Evolutionary conservation across 2,113 vertebrate genomes (phyloP).

Genomic region (Trogon surrucura): DNA sequence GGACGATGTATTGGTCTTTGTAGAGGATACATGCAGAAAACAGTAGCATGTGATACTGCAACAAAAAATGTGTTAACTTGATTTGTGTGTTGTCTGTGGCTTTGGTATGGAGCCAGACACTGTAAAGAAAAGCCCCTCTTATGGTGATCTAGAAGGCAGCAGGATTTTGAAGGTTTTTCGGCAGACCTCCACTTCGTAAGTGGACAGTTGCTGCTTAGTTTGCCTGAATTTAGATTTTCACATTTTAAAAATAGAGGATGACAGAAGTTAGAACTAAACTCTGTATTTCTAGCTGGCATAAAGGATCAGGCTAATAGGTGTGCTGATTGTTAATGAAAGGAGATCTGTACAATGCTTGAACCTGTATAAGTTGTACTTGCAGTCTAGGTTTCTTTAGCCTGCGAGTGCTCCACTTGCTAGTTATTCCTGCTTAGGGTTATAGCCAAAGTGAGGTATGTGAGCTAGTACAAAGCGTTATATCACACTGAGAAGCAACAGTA

Average conservation of each 20-base stretch:
- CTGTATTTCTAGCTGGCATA: background rate
- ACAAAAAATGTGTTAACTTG: background rate
- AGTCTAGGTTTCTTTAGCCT: background rate
- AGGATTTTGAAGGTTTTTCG: background rate
- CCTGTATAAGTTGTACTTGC: background rate
- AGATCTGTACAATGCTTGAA: background rate
- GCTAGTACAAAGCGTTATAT: background rate
- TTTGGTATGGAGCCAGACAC: background rate
- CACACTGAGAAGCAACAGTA: background rate
- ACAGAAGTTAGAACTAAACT: background rate
- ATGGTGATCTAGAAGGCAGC: background rate
- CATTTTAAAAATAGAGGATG: background rate
- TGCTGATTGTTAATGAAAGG: background rate
- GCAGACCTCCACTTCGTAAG: background rate
- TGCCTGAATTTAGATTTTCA: background rate
- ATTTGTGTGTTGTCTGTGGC: background rate
- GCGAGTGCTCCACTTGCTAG: background rate
- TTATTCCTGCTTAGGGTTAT: background rate
- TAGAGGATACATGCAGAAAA: background rate
- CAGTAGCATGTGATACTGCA: background rate
- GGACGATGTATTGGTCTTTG: background rate
- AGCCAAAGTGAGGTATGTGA: background rate
- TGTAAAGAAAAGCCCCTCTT: background rate
- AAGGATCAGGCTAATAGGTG: background rate
- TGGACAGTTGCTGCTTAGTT: background rate